Percentiles rank a stretch among this genome's conserved stretches.
phyloP scores from a whole-genome alignment of 2,797 vertebrate species.

The Cuculus canorus region DNA sequence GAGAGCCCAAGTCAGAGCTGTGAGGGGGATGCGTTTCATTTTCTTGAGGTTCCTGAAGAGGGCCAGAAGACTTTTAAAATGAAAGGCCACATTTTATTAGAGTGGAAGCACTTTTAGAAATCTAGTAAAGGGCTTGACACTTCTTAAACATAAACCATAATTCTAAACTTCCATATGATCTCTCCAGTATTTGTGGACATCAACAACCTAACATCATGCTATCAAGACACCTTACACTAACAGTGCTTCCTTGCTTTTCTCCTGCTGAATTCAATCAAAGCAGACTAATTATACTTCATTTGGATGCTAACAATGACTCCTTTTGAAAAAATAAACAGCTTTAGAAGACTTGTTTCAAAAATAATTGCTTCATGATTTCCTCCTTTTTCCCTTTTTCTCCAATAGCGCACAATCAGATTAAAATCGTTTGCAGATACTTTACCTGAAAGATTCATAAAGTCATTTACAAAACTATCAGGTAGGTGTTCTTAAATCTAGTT shows the following conservation, averaged over 20 bases:
- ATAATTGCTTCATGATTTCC: neutral
- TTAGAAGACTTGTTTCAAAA: neutral
- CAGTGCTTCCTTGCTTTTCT: neutral
- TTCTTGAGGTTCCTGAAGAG: neutral
- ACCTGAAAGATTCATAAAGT: neutral
- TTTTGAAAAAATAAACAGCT: neutral
- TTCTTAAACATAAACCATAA: neutral
- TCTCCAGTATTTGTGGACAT: neutral
- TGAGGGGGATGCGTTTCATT: neutral
- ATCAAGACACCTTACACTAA: neutral
- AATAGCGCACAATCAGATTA: neutral
- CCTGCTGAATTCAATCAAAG: neutral
- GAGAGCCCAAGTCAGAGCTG: neutral
- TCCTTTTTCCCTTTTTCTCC: neutral
- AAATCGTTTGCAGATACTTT: neutral
- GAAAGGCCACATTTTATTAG: neutral
- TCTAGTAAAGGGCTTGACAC: neutral
- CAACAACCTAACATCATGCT: neutral
- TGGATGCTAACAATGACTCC: neutral
- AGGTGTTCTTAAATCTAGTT: neutral
- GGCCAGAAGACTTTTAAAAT: neutral
- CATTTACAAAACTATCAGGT: neutral
- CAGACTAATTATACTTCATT: neutral
- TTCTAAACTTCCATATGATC: neutral
- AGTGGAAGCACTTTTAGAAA: neutral